Base-by-base conservation (phyloP, 2,113 vertebrate species). In the Nanorana parkeri region DNA sequence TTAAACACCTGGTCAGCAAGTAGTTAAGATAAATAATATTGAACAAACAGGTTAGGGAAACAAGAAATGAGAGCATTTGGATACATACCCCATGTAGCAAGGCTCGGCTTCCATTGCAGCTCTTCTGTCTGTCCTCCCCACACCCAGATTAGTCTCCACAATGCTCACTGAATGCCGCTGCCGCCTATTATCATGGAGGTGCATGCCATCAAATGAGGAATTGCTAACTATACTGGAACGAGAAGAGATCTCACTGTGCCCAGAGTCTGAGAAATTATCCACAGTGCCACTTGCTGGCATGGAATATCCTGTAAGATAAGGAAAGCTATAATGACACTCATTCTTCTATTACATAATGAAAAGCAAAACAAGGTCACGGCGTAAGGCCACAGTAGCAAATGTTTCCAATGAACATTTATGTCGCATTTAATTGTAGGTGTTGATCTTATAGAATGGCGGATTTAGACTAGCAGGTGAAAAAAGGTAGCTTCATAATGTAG, bases 161-260 rank as follows among this genome's bases (percentile, higher is more conserved):
- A 94, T 90, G 86, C 94, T 96, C 82, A 96, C 95, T 0, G 95
- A 96, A 85, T 96, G 96, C 68, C 97, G 94, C 76, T 96, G 95
- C 63, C 96, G 91, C 84, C 96, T 89, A 84, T 98, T 97, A 4
- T 98, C 97, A 64, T 97, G 96, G 74, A 94, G 83, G 3, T 90
- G 84, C 23, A 89, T 90, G 24, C 93, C 90, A 88, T 99, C 98
- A 85, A 98, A 97, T 21, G 98, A 99, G 4, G 96, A 98, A 90
- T 97, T 98, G 89, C 98, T 99, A 91, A 98, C 95, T 52, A 99
- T 96, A 84, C 96, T 98, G 89, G 96, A 99, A 84, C 98, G 94
- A 4, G 98, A 99, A 41, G 97, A 99, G 87, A 98, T 96, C 91
- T 99, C 98, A 54, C 97, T 98, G 93, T 99, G 97, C 26, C 97